Base-by-base conservation (phyloP, 2,113 vertebrate genomes). In the Scytalopus superciliaris region DNA sequence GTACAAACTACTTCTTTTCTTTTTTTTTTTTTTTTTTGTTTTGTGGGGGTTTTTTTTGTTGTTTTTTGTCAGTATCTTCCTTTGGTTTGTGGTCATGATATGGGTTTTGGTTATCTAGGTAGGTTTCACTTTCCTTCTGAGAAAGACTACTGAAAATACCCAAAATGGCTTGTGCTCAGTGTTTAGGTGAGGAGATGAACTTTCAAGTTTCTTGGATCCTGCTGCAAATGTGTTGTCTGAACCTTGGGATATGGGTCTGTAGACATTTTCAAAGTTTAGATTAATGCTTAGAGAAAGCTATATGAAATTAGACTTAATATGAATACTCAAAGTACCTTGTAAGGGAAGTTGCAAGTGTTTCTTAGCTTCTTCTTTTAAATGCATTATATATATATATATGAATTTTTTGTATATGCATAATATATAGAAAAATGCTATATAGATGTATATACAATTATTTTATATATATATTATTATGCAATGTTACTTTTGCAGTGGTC, bases 311-410 rank as follows among this genome's bases (percentile, higher is more conserved):
- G 10, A 40, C 63, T 37, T 67, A n/a, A 21, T 80, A 31, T 21
- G 19, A 70, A 18, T 37, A 63, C 7, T 67, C 8, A 39, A 64
- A 80, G 10, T 37, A 44, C 9, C 8, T 80, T 18, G 3, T 15
- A 72, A 21, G 21, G 33, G 6, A 72, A 21, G 7, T 6, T 39
- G 6, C 5, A 73, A 75, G 2, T 39, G 44, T 78, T 66, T 80
- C 14, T 62, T 70, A 60, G 53, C 53, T 91, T 83, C 33, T 47
- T 18, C 1, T 45, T 87, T 89, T 44, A 74, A 89, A 69, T 2
- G 2, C 3, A 3, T 10, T 67, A 2, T n/a, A 17, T 28, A 4
- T 24, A 19, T n/a, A n/a, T n/a, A n/a, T n/a, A n/a, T n/a, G n/a
- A n/a, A n/a, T n/a, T 44, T 44, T 44, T 44, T 44, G 9, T 56